Percentiles rank a stretch among this genome's conserved stretches.
Conservation (phyloP, 2,888 invertebrate species). For the Hydrotaea cyrtoneurina region DNA sequence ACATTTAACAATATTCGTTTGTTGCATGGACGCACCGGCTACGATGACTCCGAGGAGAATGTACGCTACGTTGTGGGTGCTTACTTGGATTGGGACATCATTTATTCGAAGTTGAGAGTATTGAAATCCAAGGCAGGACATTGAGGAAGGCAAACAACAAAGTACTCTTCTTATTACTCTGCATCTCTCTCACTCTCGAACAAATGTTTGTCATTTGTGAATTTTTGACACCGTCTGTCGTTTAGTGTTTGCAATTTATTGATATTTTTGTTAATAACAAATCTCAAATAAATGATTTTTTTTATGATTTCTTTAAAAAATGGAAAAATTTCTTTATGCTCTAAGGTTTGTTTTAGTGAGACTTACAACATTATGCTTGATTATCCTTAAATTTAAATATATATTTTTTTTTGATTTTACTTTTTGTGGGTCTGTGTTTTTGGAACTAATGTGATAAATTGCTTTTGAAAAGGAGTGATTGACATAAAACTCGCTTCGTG, state of each 20-base stretch:
- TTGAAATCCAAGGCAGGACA: slow-evolving; percentile 80
- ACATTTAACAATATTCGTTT: slow-evolving; percentile 88
- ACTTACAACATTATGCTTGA: too few species aligned
- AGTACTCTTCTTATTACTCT: too few species aligned
- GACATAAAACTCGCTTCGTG: slow-evolving; percentile 43
- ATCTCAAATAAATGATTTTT: neutral
- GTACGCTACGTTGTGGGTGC: slow-evolving; percentile 86
- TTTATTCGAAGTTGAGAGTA: slow-evolving; percentile 84
- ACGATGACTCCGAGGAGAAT: slow-evolving; percentile 83
- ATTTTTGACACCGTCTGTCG: neutral
- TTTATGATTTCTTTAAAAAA: slow-evolving; percentile 17
- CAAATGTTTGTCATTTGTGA: neutral
- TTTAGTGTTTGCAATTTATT: slow-evolving; percentile 19
- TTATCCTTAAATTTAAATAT: slow-evolving; percentile 30
- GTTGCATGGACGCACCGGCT: slow-evolving; percentile 87
- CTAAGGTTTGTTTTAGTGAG: too few species aligned
- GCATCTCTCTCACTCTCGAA: neutral
- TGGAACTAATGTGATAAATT: slow-evolving; percentile 49
- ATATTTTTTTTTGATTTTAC: neutral
- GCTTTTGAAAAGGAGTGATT: slow-evolving; percentile 46
- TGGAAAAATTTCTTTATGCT: neutral
- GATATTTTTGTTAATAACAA: slow-evolving; percentile 15
- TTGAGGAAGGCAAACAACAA: neutral
- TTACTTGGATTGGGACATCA: slow-evolving; percentile 90
- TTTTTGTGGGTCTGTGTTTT: neutral